Percentiles rank a stretch among this genome's conserved stretches.
Evolutionary conservation across 1,140 invertebrate genomes (phyloP).

Genomic region (Globodera ellingtonae): DNA sequence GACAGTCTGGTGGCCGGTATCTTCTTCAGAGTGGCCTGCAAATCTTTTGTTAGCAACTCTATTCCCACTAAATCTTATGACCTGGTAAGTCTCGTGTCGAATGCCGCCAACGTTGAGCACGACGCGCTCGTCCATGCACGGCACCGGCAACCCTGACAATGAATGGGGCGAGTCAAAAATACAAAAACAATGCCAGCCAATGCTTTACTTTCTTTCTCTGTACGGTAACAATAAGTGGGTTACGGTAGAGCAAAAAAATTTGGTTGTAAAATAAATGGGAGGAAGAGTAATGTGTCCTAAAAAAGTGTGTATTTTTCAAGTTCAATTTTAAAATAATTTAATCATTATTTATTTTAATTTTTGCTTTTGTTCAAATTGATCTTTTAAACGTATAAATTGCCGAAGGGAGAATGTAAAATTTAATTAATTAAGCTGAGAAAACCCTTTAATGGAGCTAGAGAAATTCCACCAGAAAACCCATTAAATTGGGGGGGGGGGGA

Average conservation of each 20-base stretch:
- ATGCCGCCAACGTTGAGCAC: slow-evolving; percentile 97
- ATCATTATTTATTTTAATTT: too few relatives aligned
- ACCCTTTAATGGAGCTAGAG: neutral
- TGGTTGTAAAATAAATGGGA: too few relatives aligned
- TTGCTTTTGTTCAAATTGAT: neutral
- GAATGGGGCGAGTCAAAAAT: too few relatives aligned
- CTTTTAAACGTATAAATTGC: neutral
- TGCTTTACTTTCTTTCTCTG: too few relatives aligned
- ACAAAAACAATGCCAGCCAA: too few relatives aligned
- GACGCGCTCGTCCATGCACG: slow-evolving; percentile 84
- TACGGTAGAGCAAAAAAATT: too few relatives aligned
- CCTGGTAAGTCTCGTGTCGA: slow-evolving; percentile 88
- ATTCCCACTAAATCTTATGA: too few relatives aligned
- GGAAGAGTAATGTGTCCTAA: too few relatives aligned
- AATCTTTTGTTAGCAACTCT: neutral
- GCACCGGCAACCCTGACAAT: slow-evolving; percentile 19
- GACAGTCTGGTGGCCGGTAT: slow-evolving; percentile 84
- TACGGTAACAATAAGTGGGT: too few relatives aligned
- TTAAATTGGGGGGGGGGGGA: neutral
- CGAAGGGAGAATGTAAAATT: neutral
- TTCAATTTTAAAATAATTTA: too few relatives aligned
- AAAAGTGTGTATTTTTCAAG: too few relatives aligned
- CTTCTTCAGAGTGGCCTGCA: slow-evolving; percentile 75
- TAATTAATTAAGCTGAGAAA: too few relatives aligned
- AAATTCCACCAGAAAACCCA: neutral